phyloP scores from a whole-genome alignment of 2,888 invertebrate species.

The Thecocarcelia acutangulata region DNA sequence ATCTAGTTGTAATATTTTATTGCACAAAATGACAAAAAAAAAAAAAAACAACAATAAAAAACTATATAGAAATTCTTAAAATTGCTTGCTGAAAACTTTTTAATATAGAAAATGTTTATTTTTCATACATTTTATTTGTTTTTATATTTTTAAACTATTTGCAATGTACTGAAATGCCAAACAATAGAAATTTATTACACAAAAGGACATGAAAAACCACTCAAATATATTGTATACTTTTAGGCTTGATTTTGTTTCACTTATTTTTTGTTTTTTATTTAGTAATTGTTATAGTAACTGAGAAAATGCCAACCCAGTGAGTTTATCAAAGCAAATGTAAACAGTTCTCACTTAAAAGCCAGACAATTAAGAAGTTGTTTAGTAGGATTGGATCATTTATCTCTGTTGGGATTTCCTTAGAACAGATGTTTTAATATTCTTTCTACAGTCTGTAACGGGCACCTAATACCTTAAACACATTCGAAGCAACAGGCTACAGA shows the following conservation, averaged over 20 bases:
- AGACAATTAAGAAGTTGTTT: too few species aligned
- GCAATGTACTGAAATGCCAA: conserved; percentile 27
- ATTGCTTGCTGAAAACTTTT: conserved; percentile 52
- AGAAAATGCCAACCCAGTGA: conserved; percentile 13
- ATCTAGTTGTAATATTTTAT: conserved; percentile 42
- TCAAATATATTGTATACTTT: conserved; percentile 62
- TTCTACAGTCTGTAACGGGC: too few species aligned
- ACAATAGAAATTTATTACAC: conserved; percentile 55
- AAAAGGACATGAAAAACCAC: conserved; percentile 67
- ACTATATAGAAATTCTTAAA: conserved; percentile 30
- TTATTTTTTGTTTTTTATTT: neutral
- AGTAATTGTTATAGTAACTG: conserved; percentile 15
- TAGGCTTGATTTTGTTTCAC: conserved; percentile 52
- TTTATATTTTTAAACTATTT: conserved; percentile 43
- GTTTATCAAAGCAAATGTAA: neutral
- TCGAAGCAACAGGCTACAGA: too few species aligned
- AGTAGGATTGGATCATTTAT: too few species aligned
- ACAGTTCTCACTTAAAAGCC: too few species aligned
- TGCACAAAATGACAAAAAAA: conserved; percentile 1
- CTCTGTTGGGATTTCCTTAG: too few species aligned
- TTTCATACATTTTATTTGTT: conserved; percentile 58
- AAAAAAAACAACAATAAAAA: neutral
- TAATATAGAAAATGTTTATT: conserved; percentile 58
- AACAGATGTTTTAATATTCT: too few species aligned
- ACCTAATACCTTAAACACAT: too few species aligned